These are phyloP conservation scores for Chaenodraco wilsoni DNA, from an alignment of 2,797 vertebrate genomes.

Conservation along the genomic window DNA sequence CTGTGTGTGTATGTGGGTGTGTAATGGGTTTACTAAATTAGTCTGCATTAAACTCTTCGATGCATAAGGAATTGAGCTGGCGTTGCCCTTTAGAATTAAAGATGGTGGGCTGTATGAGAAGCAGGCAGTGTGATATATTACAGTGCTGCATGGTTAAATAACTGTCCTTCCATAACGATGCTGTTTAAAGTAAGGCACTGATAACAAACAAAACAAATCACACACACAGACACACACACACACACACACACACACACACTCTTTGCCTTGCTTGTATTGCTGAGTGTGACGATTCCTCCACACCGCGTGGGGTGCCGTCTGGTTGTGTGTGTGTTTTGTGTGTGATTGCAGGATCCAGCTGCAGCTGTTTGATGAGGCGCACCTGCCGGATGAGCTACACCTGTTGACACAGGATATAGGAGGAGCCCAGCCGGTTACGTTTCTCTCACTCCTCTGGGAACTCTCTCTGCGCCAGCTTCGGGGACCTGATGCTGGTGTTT, in stretches of 20 bases:
- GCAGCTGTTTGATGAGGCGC: too few species aligned
- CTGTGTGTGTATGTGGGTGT: constrained; percentile 18
- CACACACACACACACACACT: background rate
- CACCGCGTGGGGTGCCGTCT: too few species aligned
- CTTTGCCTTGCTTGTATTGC: background rate
- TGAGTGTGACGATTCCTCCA: too few species aligned
- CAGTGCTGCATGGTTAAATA: constrained; percentile 68
- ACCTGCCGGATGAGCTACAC: too few species aligned
- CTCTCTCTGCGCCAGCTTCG: too few species aligned
- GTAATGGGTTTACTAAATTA: constrained; percentile 51
- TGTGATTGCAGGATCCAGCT: too few species aligned
- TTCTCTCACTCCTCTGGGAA: too few species aligned
- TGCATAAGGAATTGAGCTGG: constrained; percentile 53
- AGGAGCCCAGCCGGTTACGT: too few species aligned
- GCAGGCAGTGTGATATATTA: constrained; percentile 62
- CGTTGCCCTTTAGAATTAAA: constrained; percentile 64
- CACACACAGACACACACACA: too few species aligned
- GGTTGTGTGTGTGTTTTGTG: too few species aligned
- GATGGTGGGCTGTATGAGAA: constrained; percentile 25
- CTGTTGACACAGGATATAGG: too few species aligned
- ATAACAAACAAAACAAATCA: constrained; percentile 12
- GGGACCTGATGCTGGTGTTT: too few species aligned
- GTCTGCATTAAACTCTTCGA: constrained; percentile 58
- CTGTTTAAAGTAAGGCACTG: constrained; percentile 40
- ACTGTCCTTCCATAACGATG: constrained; percentile 58